Evolutionary conservation across 2,113 vertebrate genomes (phyloP).

Genomic region (Phainopepla nitens): DNA sequence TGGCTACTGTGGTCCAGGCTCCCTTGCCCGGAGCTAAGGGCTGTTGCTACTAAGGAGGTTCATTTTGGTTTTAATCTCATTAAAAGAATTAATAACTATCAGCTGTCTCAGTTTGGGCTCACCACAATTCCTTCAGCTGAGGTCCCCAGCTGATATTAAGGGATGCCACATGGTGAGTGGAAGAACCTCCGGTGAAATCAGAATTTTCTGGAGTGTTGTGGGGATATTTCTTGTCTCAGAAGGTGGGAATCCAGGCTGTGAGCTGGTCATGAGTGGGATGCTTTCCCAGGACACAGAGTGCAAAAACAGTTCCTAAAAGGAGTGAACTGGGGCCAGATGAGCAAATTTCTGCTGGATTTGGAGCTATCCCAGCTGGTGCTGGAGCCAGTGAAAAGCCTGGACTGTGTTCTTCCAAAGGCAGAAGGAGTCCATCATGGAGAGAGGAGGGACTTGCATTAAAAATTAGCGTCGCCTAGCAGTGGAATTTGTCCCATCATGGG

Average conservation of each 20-base stretch:
- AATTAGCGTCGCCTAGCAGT: fast-evolving
- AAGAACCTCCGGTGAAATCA: neutral
- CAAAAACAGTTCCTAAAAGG: neutral
- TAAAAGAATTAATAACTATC: neutral
- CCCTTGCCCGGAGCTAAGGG: neutral
- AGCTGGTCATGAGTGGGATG: neutral
- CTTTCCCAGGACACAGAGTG: neutral
- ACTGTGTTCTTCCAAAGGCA: neutral
- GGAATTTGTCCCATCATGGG: neutral
- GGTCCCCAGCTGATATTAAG: neutral
- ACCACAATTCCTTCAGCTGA: neutral
- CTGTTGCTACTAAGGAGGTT: neutral
- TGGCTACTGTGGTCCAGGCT: fast-evolving
- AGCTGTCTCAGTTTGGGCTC: neutral
- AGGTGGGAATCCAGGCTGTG: neutral
- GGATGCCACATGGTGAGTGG: neutral
- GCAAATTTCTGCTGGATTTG: neutral
- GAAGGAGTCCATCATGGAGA: neutral
- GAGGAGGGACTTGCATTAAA: neutral
- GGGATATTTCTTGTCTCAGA: neutral
- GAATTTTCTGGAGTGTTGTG: neutral
- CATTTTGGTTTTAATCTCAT: neutral
- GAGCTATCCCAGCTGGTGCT: neutral
- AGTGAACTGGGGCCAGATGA: neutral
- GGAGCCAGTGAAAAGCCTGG: neutral